Evolutionary conservation across 2,113 vertebrate genomes (phyloP), one percentile per base, ranked within the genome.

Genomic region (Larimichthys polyactis): DNA sequence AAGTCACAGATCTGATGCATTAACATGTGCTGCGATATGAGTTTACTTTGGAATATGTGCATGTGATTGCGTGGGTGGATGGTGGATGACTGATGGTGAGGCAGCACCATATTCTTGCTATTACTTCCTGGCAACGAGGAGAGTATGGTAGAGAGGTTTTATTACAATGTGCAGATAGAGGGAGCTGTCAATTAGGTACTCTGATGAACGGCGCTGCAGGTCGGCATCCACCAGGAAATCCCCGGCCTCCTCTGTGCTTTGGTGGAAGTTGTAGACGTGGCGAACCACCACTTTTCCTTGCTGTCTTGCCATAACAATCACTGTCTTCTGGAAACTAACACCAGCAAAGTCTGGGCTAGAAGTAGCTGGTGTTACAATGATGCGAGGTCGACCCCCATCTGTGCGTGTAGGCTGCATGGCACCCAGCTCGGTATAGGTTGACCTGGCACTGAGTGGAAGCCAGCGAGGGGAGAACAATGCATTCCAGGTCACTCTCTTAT

Each of bases 171-270:
- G 98, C 63, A 99, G 95, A 86, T 97, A 96, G 86, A 99, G 96
- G 51, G 97, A 96, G 90, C 97, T 98, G 94, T 99, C 98, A 65
- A 99, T 97, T 73, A 99, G 95, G 93, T 98, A 99, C 90, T 99
- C 98, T 0, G 98, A 99, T 74, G 94, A 93, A 60, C 97, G 97
- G 7, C 97, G 96, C 93, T 99, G 97, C 87, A 99, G 93, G 90
- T 99, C 98, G 0, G 97, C 97, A 0, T 98, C 96, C 7, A 83
- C 82, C 84, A 99, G 93, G 93, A 99, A 99, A 90, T 99, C 97
- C 0, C 96, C 95, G 0, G 88, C 94, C 90, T 99, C 98, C 15
- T 99, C 98, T 0, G 97, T 99, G 94, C 98, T 99, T 93, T 98
- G 98, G 91, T 99, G 98, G 91, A 99, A 98, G 91, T 96, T 97